Base-by-base conservation (phyloP, 2,113 vertebrate species). In the Perccottus glenii region DNA sequence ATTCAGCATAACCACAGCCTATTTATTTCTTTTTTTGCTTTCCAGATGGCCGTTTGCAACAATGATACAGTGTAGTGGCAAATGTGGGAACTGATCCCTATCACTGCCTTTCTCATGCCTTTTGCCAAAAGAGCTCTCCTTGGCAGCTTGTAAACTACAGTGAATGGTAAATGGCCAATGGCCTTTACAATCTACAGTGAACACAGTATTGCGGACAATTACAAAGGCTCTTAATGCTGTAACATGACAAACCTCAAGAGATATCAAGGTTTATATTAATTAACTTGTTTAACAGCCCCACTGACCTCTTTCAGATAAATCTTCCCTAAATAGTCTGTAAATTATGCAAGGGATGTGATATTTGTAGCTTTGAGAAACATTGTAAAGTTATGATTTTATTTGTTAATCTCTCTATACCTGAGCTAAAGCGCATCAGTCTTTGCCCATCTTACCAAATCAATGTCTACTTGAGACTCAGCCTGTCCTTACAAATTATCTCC, bases 221-320 rank as follows among this genome's bases (percentile, higher is more conserved):
- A 84, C 69, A 56, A 64, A 63, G 49, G 62, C 16, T 59, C 47
- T 56, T 85, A 89, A 89, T 85, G 84, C 80, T 78, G 82, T 71
- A 49, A 83, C 86, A 81, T 75, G 63, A 55, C 61, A 87, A 82
- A 77, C 73, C 79, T 81, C 66, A 77, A 69, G 73, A 71, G 61
- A 79, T 70, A 75, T 87, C 85, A 82, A 73, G 73, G 44, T 76
- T 82, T 80, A 87, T 85, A 79, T 83, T 88, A 87, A 90, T 89
- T 80, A 72, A 53, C 71, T 77, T 79, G 78, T 84, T 87, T 70
- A 88, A 82, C 79, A 80, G 70, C 68, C 60, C 9, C 5, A 49
- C 61, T 87, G 87, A 90, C 87, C 85, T 83, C 70, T 73, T 70
- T 82, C 64, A 43, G 11, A 68, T 63, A 76, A 78, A 74, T 73